A percentile compares a stretch with the other conserved stretches of the same genome.
Evolutionary conservation across 2,797 vertebrate species (phyloP).

Genomic region (Peromyscus attwateri): DNA sequence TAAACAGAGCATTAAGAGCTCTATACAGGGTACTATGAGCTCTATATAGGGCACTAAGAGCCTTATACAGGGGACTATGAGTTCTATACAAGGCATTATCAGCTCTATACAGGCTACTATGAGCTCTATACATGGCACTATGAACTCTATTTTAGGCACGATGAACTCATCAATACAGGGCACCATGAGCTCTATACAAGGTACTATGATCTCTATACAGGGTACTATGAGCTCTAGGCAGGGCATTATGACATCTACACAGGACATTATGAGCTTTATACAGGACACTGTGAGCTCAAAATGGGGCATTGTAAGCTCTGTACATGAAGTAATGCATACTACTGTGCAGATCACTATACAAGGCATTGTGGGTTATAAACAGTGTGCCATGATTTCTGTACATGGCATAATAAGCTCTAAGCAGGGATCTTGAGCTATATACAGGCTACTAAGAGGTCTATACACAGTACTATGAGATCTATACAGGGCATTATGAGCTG

Average conservation of each 20-base stretch:
- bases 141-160: background rate
- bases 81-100: no score
- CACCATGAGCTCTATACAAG: background rate
- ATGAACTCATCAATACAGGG: background rate
- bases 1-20: no score
- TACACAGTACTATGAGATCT: background rate
- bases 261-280: background rate
- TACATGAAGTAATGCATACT: background rate
- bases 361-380: no score
- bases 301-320: background rate
- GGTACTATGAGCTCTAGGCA: no score
- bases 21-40: no score
- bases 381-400: background rate
- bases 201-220: background rate
- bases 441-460: no score
- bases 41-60: no score
- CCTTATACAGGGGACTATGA: no score
- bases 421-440: no score
- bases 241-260: background rate
- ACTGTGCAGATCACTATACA: no score
- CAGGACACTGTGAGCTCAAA: background rate
- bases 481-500: background rate
- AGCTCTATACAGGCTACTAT: no score
- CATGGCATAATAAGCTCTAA: background rate
- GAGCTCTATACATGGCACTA: background rate